Base-by-base conservation (phyloP, 2,797 vertebrate genomes). In the Gadopsis bispinosus region DNA sequence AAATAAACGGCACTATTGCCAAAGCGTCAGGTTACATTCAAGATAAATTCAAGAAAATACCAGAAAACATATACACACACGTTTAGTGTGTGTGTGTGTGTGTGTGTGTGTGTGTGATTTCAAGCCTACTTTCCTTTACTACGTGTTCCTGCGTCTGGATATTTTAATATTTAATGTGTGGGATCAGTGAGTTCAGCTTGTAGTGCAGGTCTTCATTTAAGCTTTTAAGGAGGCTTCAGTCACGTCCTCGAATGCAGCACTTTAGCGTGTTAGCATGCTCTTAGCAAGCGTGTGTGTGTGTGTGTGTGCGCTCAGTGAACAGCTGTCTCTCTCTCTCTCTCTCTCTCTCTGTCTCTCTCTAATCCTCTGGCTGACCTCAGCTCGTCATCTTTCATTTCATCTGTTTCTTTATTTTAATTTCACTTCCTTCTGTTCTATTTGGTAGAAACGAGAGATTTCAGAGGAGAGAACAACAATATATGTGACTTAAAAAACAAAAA, bases 351-450 rank as follows among this genome's bases (percentile, higher is more conserved):
- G n/a, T 79, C 77, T 60, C 48, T 12, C 47, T 35, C 77, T 50
- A 91, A 91, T 90, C 89, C 87, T 74, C 66, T n/a, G 7, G n/a
- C 65, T 69, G 85, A 91, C 85, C 85, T 89, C 80, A 35, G 16
- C 51, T 85, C 59, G 7, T 64, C 80, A 26, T 76, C 69, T 77
- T 87, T 74, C 71, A 80, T 84, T 85, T 79, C 59, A 75, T 81
- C 70, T 69, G 33, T 35, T 3, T 77, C 74, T 75, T 86, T 69
- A 84, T 78, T 91, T 87, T 84, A 71, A 79, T 82, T 79, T 86
- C 69, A 14, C 72, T 62, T 77, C 84, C 59, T 64, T 87, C 80
- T 83, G 75, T 75, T 89, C 87, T 74, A 70, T 73, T 7, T 61
- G 60, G 43, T 35, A 4, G 16, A 75, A 85, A 82, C 3, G 8